phyloP scores from a whole-genome alignment of 2,888 invertebrate species.

The Drosophila melanosoma region DNA sequence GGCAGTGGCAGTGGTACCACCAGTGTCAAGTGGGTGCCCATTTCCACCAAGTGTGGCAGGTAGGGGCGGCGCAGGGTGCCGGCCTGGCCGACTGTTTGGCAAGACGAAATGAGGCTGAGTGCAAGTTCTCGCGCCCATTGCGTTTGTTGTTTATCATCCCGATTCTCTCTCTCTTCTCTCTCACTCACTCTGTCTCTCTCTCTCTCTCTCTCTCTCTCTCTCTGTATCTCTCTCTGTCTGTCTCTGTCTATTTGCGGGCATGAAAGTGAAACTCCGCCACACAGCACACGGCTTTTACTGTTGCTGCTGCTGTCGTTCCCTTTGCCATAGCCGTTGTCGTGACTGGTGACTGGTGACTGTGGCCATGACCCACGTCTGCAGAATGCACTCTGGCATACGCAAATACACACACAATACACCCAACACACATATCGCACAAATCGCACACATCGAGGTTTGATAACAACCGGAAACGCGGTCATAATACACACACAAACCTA shows the following conservation, averaged over 20 bases:
- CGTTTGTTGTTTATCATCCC: constrained; percentile 50
- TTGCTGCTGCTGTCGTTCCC: constrained; percentile 48
- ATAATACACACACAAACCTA: constrained; percentile 1
- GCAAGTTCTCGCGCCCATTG: constrained; percentile 68
- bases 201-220: constrained; percentile 3
- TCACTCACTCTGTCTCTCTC: constrained; percentile 27
- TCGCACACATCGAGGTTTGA: constrained; percentile 31
- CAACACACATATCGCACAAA: constrained; percentile 40
- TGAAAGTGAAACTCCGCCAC: constrained; percentile 74
- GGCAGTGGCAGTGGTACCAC: background rate
- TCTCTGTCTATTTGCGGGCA: constrained; percentile 43
- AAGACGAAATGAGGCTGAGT: constrained; percentile 76
- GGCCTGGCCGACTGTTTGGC: constrained; percentile 26
- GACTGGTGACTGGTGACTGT: constrained; percentile 48
- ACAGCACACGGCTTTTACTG: constrained; percentile 58
- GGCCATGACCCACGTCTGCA: constrained; percentile 71
- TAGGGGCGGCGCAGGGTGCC: constrained; percentile 7
- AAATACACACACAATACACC: constrained; percentile 25
- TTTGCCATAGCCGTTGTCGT: constrained; percentile 36
- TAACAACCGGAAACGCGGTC: constrained; percentile 17
- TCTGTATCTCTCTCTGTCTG: constrained; percentile 29
- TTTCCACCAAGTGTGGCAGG: background rate
- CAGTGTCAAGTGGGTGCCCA: constrained; percentile 49
- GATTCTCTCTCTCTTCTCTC: constrained; percentile 26
- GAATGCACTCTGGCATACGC: constrained; percentile 63